Percentiles rank a stretch among this genome's conserved stretches.
Evolutionary conservation across 2,888 invertebrate species (phyloP).

Genomic region (Uloborus plumipes): DNA sequence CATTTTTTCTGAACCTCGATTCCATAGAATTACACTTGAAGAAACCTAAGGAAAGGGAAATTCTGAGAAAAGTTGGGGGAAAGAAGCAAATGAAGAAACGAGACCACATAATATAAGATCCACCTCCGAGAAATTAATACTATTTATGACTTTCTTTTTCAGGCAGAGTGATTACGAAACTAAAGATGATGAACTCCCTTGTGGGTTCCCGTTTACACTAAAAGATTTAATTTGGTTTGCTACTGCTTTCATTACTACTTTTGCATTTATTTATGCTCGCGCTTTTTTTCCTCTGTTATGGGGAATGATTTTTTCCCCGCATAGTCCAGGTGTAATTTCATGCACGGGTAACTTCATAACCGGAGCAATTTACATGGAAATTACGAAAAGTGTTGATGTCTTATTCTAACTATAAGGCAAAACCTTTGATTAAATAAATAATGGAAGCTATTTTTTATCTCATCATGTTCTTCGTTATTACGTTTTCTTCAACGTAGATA

Average conservation of each 20-base stretch:
- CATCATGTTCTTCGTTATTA: constrained; percentile 37
- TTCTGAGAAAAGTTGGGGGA: neutral
- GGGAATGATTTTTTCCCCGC: constrained; percentile 9
- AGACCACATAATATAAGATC: constrained; percentile 22
- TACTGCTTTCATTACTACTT: constrained; percentile 57
- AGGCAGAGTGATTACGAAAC: constrained; percentile 47
- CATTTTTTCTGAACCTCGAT: constrained; percentile 32
- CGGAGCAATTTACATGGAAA: constrained; percentile 63
- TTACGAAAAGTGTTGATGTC: constrained; percentile 62
- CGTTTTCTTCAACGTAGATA: constrained; percentile 40
- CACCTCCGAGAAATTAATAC: constrained; percentile 46
- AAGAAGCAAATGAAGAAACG: constrained; percentile 21
- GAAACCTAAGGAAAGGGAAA: constrained; percentile 12
- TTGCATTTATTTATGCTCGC: constrained; percentile 51
- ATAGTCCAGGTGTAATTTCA: constrained; percentile 60
- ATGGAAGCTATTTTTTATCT: constrained; percentile 27
- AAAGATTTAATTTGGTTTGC: constrained; percentile 63
- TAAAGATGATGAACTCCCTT: constrained; percentile 32
- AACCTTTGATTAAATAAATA: constrained; percentile 62
- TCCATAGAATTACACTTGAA: constrained; percentile 21
- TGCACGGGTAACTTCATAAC: constrained; percentile 56
- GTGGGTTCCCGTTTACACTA: constrained; percentile 37
- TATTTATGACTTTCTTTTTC: constrained; percentile 59
- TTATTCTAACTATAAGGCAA: constrained; percentile 40
- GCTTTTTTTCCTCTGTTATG: constrained; percentile 23